Evolutionary conservation across 2,888 invertebrate species (phyloP).

Genomic region (Taenaris catops): DNA sequence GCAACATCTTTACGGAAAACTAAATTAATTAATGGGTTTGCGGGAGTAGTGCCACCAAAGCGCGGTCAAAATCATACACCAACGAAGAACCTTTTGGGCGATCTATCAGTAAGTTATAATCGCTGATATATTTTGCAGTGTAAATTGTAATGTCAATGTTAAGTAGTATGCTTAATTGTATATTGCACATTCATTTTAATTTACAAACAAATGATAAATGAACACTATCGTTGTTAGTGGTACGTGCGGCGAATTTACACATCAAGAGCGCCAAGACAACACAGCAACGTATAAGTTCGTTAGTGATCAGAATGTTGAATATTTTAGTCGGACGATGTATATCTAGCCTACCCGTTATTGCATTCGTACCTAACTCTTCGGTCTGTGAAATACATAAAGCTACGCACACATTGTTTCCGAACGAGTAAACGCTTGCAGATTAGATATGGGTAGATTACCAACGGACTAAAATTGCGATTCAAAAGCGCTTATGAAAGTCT

Average conservation of each 20-base stretch:
- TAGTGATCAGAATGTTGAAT: slow-evolving; percentile 14
- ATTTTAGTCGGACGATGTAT: slow-evolving; percentile 14
- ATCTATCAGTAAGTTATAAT: background rate
- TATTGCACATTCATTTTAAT: no score
- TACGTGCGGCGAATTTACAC: background rate
- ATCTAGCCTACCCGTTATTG: slow-evolving; percentile 13
- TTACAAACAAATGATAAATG: no score
- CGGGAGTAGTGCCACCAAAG: no score
- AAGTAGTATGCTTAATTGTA: no score
- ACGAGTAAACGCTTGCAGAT: slow-evolving; percentile 28
- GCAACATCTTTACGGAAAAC: no score
- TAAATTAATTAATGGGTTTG: no score
- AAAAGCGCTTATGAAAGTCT: no score
- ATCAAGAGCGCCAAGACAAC: slow-evolving; percentile 3
- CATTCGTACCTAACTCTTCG: slow-evolving; percentile 20
- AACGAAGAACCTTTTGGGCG: background rate
- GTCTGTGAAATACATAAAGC: slow-evolving; percentile 25
- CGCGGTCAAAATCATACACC: no score
- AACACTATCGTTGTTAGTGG: background rate
- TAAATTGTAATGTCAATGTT: no score
- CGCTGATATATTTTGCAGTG: slow-evolving; percentile 1
- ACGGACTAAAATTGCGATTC: no score
- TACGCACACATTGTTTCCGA: slow-evolving; percentile 26
- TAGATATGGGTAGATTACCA: no score
- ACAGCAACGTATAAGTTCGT: slow-evolving; percentile 7